Conservation (phyloP, 2,797 vertebrate species). For the Prionace glauca region DNA sequence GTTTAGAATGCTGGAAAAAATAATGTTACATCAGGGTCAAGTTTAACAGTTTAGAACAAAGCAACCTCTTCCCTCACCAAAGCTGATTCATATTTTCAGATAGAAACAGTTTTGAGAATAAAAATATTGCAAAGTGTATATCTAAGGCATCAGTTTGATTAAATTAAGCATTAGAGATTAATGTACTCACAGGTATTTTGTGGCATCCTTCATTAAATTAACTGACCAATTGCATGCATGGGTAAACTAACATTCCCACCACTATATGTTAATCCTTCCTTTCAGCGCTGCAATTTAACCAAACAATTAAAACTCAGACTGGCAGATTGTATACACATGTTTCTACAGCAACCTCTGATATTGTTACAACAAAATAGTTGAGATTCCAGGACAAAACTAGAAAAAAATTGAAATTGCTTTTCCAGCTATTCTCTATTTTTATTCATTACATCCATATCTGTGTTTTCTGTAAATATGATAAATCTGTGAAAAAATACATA, state of each 20-base stretch:
- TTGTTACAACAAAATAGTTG: neutral
- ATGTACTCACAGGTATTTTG: neutral
- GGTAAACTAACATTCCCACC: neutral
- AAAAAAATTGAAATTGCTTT: neutral
- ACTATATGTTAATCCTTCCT: neutral
- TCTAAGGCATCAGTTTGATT: too few relatives aligned
- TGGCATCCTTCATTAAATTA: neutral
- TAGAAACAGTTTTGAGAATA: neutral
- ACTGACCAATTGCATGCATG: neutral
- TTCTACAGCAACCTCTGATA: neutral
- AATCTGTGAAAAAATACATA: neutral
- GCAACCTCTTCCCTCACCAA: neutral
- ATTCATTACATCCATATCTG: neutral
- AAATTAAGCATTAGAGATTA: neutral
- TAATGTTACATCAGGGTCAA: neutral
- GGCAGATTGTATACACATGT: conserved; percentile 30
- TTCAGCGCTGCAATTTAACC: neutral
- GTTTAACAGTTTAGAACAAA: neutral
- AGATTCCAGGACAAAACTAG: neutral
- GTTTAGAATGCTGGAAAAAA: too few relatives aligned
- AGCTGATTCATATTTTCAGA: neutral
- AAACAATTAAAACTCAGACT: conserved; percentile 7
- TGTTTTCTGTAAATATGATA: neutral
- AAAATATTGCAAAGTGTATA: too few relatives aligned
- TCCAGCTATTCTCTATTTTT: neutral